Evolutionary conservation across 2,888 invertebrate species (phyloP), one percentile per base, ranked within the genome.

Genomic region (Baccha elongata): DNA sequence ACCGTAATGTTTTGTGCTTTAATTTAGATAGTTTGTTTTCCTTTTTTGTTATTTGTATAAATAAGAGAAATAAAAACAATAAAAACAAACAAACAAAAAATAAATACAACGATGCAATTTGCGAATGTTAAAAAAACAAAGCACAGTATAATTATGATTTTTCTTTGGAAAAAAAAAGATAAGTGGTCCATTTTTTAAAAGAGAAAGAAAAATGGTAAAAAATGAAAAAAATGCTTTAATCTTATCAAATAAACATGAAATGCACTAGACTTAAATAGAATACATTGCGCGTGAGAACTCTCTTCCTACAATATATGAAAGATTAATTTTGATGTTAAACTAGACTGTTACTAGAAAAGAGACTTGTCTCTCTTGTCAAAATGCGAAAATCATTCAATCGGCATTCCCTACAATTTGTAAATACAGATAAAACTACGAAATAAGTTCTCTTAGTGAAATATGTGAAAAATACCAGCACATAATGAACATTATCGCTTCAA

Each of bases 1-100:
- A 78, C 65, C 78, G 73, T 81, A 75, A 81, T 78, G 55, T 73
- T 73, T 78, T 83, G 83, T 83, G 83, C 83, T 83, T 83, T 73
- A 62, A 78, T 73, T 72, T 68, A 72, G 46, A 76, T 42, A 74
- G 29, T 44, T 46, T 7, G 29, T 21, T 13, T 48, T 64, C 21
- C 19, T 48, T 64, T n/a, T 44, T 6, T 48, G 32, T 32, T 64
- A 44, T 10, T 32, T 64, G 46, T 35, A 48, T 10, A 19, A 35
- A 48, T 48, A 48, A 48, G 19, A 46, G 52, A 46, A 48, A 50
- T 46, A 4, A 52, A 71, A 23, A 11, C 32, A 60, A 23, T 17
- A 50, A 29, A 19, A 62, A 64, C 32, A 71, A 75, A 69, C 44
- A 23, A 17, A 71, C 65, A 76, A 46, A 53, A 46, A 29, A 42